Base-by-base conservation (phyloP, 2,113 vertebrate species). In the Dissostichus mawsoni region DNA sequence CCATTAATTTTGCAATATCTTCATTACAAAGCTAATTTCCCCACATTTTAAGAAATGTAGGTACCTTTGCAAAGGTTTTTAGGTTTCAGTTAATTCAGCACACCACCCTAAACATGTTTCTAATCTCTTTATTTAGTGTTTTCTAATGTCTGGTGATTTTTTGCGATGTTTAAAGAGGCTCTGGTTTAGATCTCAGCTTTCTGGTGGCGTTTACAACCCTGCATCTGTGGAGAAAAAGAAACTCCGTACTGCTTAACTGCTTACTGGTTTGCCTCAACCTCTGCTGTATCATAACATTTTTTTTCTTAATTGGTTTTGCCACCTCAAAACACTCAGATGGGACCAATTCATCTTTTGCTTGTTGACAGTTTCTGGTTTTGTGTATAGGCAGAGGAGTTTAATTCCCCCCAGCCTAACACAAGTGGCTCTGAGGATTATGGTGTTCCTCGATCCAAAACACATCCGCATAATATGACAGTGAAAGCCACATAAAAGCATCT, bases 401-500 rank as follows among this genome's bases (percentile, higher is more conserved):
- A 92, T 90, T 88, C 56, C 68, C 66, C 66, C 41, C 70, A 76
- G 80, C 72, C 74, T 11, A 74, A 84, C 74, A 71, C 56, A 72
- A 78, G 76, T 67, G 72, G 78, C 74, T 79, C 76, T 56, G 69
- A 63, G 76, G 89, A 81, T 81, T 81, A 69, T 61, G 66, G 51
- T 53, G 64, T 64, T 73, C 70, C 74, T 80, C 81, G 55, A 86
- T 75, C 56, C 56, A 78, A 84, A 87, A 87, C 69, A 86, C 74
- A 78, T 76, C 81, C 23, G 36, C 63, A 78, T 66, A 70, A 81
- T 82, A 70, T 87, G 87, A 88, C 83, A 90, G 77, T 14, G 41
- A 86, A 62, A 85, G 73, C 70, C 84, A 80, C 88, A 91, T 90
- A 76, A 94, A 93, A 92, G 91, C 81, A 78, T 80, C 93, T 85